Evolutionary conservation across 2,113 vertebrate genomes (phyloP).

Genomic region (Sinocyclocheilus rhinocerous): DNA sequence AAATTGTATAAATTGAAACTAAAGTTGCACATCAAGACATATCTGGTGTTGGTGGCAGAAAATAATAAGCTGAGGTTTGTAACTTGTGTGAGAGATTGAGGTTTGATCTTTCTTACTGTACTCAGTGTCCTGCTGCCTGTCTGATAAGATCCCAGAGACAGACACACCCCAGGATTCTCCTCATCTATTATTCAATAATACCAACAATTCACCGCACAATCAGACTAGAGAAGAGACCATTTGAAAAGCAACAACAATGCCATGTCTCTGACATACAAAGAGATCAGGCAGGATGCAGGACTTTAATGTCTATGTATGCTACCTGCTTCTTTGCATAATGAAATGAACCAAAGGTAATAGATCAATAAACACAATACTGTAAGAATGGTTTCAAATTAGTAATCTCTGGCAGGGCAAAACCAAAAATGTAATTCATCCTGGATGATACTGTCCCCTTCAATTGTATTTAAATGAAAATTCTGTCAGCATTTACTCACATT

Average conservation of each 20-base stretch:
- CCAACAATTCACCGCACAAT: slow-evolving; percentile 53
- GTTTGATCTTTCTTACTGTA: slow-evolving; percentile 38
- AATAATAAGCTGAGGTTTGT: neutral
- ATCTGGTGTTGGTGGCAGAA: neutral
- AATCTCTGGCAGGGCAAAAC: neutral
- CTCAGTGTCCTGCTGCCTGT: slow-evolving; percentile 18
- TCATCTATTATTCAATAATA: slow-evolving; percentile 57
- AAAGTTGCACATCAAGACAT: slow-evolving; percentile 6
- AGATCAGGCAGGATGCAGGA: neutral
- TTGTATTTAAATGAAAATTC: neutral
- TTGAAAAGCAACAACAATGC: neutral
- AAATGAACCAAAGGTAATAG: neutral
- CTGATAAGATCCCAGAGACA: slow-evolving; percentile 45
- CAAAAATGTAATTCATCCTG: neutral
- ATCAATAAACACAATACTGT: neutral
- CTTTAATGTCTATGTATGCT: neutral
- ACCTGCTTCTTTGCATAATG: neutral
- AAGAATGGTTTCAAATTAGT: neutral
- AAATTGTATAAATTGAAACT: neutral
- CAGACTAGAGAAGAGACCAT: slow-evolving; percentile 32
- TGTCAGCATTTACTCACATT: neutral
- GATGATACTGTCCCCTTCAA: neutral
- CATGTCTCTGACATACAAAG: neutral
- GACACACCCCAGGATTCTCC: slow-evolving; percentile 33
- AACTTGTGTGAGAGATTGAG: neutral